Evolutionary conservation across 2,113 vertebrate species (phyloP).

Genomic region (Clarias magur): DNA sequence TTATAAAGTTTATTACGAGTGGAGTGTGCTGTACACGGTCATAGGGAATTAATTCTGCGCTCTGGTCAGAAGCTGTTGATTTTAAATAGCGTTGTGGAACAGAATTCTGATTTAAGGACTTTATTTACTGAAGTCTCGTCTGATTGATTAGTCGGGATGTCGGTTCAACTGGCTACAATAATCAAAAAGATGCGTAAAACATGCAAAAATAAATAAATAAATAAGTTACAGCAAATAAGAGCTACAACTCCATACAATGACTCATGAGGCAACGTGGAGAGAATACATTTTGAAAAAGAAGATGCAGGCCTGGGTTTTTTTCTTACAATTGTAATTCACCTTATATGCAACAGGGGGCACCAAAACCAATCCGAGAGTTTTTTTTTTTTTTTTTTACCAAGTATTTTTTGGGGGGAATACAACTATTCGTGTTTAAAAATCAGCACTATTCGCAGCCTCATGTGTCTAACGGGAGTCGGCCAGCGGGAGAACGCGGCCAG

Average conservation of each 20-base stretch:
- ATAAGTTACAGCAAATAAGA: not conserved
- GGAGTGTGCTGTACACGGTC: not conserved
- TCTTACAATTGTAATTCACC: not conserved
- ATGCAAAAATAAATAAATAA: slow-evolving; percentile 15
- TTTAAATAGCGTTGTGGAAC: not conserved
- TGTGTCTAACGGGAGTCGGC: slow-evolving; percentile 11
- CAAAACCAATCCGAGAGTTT: not conserved
- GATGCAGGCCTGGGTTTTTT: too few relatives aligned
- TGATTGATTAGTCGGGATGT: not conserved
- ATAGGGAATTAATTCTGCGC: too few relatives aligned
- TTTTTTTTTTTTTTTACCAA: not conserved
- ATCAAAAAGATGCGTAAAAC: not conserved
- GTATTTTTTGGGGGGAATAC: too few relatives aligned
- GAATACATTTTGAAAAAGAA: not conserved
- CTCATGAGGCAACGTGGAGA: not conserved
- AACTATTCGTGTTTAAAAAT: not conserved
- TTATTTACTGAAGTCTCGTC: not conserved
- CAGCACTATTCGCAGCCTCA: not conserved
- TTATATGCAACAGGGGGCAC: not conserved
- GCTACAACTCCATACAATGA: slow-evolving; percentile 22
- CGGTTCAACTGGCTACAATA: slow-evolving; percentile 17
- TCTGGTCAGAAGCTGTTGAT: too few relatives aligned
- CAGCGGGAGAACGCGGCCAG: slow-evolving; percentile 18
- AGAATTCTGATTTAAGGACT: not conserved
- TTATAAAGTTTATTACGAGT: not conserved